Percentiles rank a stretch among this genome's conserved stretches.
phyloP scores from a whole-genome alignment of 2,888 invertebrate species.

The Brassicogethes aeneus region DNA sequence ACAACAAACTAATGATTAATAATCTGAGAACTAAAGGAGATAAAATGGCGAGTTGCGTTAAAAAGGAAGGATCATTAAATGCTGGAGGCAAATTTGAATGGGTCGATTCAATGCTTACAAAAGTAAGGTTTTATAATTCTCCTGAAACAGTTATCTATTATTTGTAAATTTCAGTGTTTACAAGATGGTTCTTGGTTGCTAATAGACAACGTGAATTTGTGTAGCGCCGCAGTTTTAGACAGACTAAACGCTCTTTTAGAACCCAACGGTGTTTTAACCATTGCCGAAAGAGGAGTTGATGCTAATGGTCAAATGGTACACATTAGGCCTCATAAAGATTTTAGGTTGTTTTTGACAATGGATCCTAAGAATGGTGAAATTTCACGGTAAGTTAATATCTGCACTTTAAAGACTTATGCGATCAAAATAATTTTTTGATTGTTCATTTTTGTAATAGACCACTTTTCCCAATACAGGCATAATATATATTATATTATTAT shows the following conservation, averaged over 20 bases:
- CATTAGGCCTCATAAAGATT: slow-evolving; percentile 79
- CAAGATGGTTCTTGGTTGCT: slow-evolving; percentile 76
- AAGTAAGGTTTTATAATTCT: slow-evolving; percentile 43
- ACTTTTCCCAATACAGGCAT: not conserved
- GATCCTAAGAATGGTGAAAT: slow-evolving; percentile 94
- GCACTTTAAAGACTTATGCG: too few species aligned
- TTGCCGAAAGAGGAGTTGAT: slow-evolving; percentile 85
- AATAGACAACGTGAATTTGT: slow-evolving; percentile 89
- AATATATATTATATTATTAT: slow-evolving; percentile 2
- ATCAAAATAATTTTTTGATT: not conserved
- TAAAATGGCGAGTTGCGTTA: slow-evolving; percentile 36
- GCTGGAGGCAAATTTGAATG: slow-evolving; percentile 90
- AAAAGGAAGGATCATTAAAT: slow-evolving; percentile 53
- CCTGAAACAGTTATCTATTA: not conserved
- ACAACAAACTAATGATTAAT: slow-evolving; percentile 21
- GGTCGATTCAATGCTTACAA: slow-evolving; percentile 81
- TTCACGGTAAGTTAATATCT: slow-evolving; percentile 64
- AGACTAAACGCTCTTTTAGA: slow-evolving; percentile 93
- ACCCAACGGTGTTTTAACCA: slow-evolving; percentile 77
- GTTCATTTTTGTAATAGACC: not conserved
- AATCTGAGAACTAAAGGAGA: slow-evolving; percentile 30
- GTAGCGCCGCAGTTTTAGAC: slow-evolving; percentile 94
- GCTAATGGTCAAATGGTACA: slow-evolving; percentile 59
- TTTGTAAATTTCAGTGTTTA: slow-evolving; percentile 49
- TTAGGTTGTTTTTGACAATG: slow-evolving; percentile 90